These are phyloP conservation scores for Lycodopsis pacificus DNA, from an alignment of 2,797 vertebrate genomes.

Conservation along the genomic window DNA sequence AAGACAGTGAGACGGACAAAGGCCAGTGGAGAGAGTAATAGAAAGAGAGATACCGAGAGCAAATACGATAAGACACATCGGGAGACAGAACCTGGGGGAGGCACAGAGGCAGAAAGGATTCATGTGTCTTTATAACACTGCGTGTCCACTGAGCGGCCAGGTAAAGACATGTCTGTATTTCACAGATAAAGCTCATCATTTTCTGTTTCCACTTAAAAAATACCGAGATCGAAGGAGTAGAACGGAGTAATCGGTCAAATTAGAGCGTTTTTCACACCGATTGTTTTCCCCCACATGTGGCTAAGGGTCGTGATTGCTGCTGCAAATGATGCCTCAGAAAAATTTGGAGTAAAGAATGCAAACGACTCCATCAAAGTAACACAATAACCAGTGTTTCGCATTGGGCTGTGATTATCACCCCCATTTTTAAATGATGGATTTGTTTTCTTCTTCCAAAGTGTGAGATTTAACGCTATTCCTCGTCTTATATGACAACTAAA, in stretches of 20 bases:
- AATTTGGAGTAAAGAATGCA: background rate
- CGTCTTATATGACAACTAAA: background rate
- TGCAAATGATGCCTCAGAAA: background rate
- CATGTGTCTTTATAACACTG: constrained; percentile 32
- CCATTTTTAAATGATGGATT: background rate
- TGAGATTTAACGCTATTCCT: background rate
- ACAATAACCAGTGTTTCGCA: background rate
- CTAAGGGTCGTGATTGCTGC: background rate
- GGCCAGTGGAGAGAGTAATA: constrained; percentile 28
- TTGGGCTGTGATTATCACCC: background rate
- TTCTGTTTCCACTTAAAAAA: constrained; percentile 16
- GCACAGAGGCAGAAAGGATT: constrained; percentile 37
- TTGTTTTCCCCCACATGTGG: background rate
- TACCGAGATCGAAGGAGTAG: background rate
- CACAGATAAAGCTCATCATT: constrained; percentile 28
- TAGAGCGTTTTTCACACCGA: background rate
- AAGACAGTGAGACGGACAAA: constrained; percentile 37
- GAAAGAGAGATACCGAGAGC: constrained; percentile 25
- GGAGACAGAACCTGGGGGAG: constrained; percentile 39
- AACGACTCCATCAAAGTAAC: background rate
- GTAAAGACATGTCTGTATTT: constrained; percentile 20
- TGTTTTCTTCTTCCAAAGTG: background rate
- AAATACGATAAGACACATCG: constrained; percentile 33
- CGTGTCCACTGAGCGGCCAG: constrained; percentile 10
- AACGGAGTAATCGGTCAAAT: background rate